These are phyloP conservation scores for Physocephala rufipes DNA, from an alignment of 2,888 invertebrate species.

Conservation along the genomic window DNA sequence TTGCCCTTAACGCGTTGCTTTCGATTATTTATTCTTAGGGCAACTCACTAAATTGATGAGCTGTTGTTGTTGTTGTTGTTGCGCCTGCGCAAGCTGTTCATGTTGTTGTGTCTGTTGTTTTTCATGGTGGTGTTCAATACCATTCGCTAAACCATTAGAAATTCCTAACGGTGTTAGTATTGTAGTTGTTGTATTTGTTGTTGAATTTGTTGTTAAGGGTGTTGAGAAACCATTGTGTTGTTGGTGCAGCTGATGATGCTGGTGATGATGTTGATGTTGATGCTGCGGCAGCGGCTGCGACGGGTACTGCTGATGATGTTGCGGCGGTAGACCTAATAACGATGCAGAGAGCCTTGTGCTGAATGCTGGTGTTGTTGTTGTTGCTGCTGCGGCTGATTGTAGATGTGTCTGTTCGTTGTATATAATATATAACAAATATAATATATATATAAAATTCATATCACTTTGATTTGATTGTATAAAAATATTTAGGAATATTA, in stretches of 20 bases:
- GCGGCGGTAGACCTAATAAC: constrained; percentile 51
- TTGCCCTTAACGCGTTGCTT: not conserved
- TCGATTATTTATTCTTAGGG: constrained; percentile 19
- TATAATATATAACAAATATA: constrained; percentile 29
- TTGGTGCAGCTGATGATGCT: constrained; percentile 43
- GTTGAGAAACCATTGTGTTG: constrained; percentile 30
- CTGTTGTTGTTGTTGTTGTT: constrained; percentile 46
- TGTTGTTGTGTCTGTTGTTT: constrained; percentile 50
- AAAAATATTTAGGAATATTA: too few relatives aligned
- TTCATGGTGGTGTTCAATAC: constrained; percentile 53
- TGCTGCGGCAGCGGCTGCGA: constrained; percentile 43
- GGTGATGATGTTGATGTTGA: constrained; percentile 45
- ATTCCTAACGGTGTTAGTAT: constrained; percentile 49
- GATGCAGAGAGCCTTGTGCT: constrained; percentile 47
- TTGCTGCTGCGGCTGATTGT: constrained; percentile 44
- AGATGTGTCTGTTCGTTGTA: constrained; percentile 54
- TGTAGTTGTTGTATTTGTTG: constrained; percentile 42
- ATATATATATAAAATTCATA: not conserved
- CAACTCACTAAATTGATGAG: constrained; percentile 65
- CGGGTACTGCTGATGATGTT: constrained; percentile 39
- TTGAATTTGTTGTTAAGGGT: constrained; percentile 29
- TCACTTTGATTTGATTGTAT: not conserved
- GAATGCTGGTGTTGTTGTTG: constrained; percentile 41
- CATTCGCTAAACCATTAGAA: constrained; percentile 52
- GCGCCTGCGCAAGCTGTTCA: constrained; percentile 47